These are phyloP conservation scores for Pseudachorutes palmiensis DNA, from an alignment of 1,140 invertebrate genomes.

Conservation along the genomic window DNA sequence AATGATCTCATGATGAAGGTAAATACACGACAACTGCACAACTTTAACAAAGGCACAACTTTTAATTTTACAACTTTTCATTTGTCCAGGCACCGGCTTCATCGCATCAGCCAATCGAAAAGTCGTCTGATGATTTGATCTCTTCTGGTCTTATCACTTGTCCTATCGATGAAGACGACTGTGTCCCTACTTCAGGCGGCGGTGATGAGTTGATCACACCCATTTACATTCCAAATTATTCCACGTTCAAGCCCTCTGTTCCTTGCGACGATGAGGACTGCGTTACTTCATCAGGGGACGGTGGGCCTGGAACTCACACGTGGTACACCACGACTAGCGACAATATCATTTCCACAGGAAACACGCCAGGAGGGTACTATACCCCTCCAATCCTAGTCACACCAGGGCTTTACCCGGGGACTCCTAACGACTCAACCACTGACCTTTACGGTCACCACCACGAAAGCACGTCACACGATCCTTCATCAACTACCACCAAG, in stretches of 20 bases:
- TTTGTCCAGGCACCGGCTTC: not conserved
- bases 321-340: slow-evolving; percentile 15
- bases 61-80: not conserved
- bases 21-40: not conserved
- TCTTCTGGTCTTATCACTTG: not conserved
- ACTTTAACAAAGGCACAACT: not conserved
- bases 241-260: slow-evolving; percentile 12
- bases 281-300: slow-evolving; percentile 22
- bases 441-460: not conserved
- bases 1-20: slow-evolving; percentile 12
- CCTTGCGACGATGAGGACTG: slow-evolving; percentile 54
- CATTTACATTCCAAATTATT: slow-evolving; percentile 67
- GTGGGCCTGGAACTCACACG: not conserved
- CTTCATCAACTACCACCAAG: not conserved
- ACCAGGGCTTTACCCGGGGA: too few species aligned
- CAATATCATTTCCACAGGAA: slow-evolving; percentile 17
- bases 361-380: not conserved
- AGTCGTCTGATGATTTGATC: not conserved
- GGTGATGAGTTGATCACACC: slow-evolving; percentile 80
- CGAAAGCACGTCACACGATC: not conserved
- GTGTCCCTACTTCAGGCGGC: slow-evolving; percentile 65
- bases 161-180: slow-evolving; percentile 65
- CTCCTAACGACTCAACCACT: too few species aligned
- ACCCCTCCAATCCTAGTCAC: not conserved
- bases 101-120: slow-evolving; percentile 2